Evolutionary conservation across 1,140 invertebrate genomes (phyloP), one percentile per base, ranked within the genome.

Genomic region (Lethrus apterus): DNA sequence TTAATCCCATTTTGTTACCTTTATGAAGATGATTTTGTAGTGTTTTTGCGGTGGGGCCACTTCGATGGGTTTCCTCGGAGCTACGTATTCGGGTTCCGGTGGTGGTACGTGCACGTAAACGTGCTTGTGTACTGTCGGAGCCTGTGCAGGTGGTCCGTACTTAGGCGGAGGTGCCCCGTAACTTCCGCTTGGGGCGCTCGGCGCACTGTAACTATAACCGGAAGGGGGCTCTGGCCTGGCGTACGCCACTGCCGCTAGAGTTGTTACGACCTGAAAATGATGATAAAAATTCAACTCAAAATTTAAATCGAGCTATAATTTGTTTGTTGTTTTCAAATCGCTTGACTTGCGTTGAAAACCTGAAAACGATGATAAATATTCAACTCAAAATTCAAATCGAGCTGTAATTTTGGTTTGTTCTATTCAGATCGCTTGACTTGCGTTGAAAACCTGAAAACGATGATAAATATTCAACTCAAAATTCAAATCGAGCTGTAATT

Each of bases 21-120:
- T 89, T 62, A 90, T 90, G 72, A 90, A 89, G 24, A 90, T 84
- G 54, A 90, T 89, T 66, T 89, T 89, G 75, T 89, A 90, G 60
- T 90, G 86, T 59, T 90, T 90, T 60, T 89, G 85, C 7, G 86
- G 83, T 5, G 85, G 78, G 34, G 80, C 76, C 17, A 79, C 74
- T 31, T 72, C 67, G 47, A 79, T 74, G 19, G 66, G 75, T 69
- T 77, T 78, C 53, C 69, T 77, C 2, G 83, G 77, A 2, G 76
- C 70, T 23, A 77, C 75, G 60, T 83, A 79, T 58, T 84, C 81
- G 1, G 81, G 83, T 64, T 89, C 86, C 60, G 84, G 85, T 13
- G 86, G 86, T 36, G 86, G 84, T 15, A 89, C 85, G 60, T 89
- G 86, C 1, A 89, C 84, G 65, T 89, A 89, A 2, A 89, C 85